Base-by-base conservation (phyloP, 2,113 vertebrate species). In the Cygnus atratus region DNA sequence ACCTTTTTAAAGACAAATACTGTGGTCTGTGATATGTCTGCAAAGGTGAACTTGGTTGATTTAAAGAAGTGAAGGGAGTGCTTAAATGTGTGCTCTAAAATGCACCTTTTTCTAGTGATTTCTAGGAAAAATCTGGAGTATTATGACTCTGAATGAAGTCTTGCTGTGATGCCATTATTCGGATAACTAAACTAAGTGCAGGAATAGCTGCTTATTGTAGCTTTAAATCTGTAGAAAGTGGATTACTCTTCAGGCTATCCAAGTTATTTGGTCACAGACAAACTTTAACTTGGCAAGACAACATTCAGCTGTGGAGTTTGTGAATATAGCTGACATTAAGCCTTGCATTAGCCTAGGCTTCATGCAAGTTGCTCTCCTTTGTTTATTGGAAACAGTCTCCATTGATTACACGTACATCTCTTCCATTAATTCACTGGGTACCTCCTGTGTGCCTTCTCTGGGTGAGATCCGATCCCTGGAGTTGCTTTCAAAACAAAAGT, bases 1-100 rank as follows among this genome's bases (percentile, higher is more conserved):
- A 11, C 65, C n/a, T 93, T 73, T 78, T 87, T 65, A 76, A 97
- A 85, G 92, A 84, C 88, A 91, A 88, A 70, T 70, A 92, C 35
- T 4, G 1, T 70, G 58, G 44, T 67, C 72, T 44, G 26, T 81
- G 54, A 20, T 33, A 26, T 58, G 68, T 44, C 79, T 28, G 62
- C 25, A 57, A 54, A 81, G 50, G 8, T 93, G n/a, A 91, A 62
- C 55, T 74, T 84, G 33, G 52, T 90, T 82, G 57, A 93, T 87
- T 77, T 70, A 89, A 41, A 72, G 35, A 73, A 77, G 24, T 21
- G 26, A 43, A 37, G 41, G 50, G 25, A 59, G 12, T 62, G 37
- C 68, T 91, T 91, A 44, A 91, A 63, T 62, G 35, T 43, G 59
- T 95, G 29, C 52, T 90, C 50, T 95, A 18, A 91, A 87, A 92